Evolutionary conservation across 2,888 invertebrate species (phyloP), one percentile per base, ranked within the genome.

Genomic region (Brachynemurus nebulosus): DNA sequence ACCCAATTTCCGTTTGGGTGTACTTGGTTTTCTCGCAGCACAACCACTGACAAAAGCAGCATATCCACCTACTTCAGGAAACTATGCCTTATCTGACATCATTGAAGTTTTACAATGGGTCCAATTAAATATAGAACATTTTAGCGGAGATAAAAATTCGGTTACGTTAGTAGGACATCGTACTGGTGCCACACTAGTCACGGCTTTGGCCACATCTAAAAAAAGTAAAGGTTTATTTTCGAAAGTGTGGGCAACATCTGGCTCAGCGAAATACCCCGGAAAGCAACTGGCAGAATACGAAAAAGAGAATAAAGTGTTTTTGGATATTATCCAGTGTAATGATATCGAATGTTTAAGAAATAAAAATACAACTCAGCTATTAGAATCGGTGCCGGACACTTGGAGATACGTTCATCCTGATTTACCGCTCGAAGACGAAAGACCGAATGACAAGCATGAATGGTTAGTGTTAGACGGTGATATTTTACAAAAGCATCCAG

Each of bases 81-180:
- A 91, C 62, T 90, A 89, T 57, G 91, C 80, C 0, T 70, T 90
- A 1, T 81, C 83, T 2, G 91, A 91, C 58, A 74, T 90, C 46
- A 59, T 88, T 11, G 75, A 73, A 0, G 86, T 78, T 0, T 66
- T 91, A 14, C 70, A 77, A 46, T 91, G 90, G 90, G 76, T 90
- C 2, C 71, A 84, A 47, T 63, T 78, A 51, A 90, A 91, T 59
- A 86, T 89, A 37, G 76, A 76, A 45, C 75, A 86, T 59, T 91
- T 91, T 56, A 89, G 90, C 1, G 90, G 90, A 0, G 80, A 89
- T 59, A 74, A 78, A 1, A 67, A 71, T 1, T 72, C 82, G 3
- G 84, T 92, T 0, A 90, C 88, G 0, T 58, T 92, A 27, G 71
- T 90, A 54, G 92, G 89, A 1, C 88, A 90, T 58, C 73, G 85